These are phyloP conservation scores for Trichonephila clavipes DNA, from an alignment of 1,140 invertebrate species.

Conservation along the genomic window DNA sequence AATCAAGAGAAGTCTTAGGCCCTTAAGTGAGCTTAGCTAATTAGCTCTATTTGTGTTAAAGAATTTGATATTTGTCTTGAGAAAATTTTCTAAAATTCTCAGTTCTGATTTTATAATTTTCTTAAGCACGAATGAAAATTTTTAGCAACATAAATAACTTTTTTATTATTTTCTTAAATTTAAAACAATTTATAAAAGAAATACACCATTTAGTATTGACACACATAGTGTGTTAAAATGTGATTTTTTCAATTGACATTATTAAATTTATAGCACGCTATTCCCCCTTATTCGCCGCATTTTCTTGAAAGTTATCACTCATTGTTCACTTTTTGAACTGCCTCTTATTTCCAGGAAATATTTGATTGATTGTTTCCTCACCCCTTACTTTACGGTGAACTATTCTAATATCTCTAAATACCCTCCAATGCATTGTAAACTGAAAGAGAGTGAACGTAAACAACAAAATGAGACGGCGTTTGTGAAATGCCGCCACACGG, in stretches of 20 bases:
- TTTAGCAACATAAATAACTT: too few relatives aligned
- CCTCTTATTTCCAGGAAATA: neutral
- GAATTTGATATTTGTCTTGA: too few relatives aligned
- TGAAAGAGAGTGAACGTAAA: conserved; percentile 12
- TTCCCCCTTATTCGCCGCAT: neutral
- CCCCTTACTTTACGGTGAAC: neutral
- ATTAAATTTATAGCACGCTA: neutral
- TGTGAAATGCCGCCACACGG: conserved; percentile 54
- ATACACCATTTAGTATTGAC: too few relatives aligned
- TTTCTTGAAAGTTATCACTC: neutral
- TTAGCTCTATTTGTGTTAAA: too few relatives aligned
- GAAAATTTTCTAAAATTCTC: too few relatives aligned
- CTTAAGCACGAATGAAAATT: too few relatives aligned
- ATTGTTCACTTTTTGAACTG: neutral
- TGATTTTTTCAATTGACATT: neutral
- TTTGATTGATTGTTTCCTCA: neutral
- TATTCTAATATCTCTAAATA: conserved; percentile 17
- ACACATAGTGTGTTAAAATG: neutral
- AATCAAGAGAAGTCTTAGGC: too few relatives aligned
- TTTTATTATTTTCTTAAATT: too few relatives aligned
- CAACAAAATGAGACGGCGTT: conserved; percentile 33
- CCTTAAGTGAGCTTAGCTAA: too few relatives aligned
- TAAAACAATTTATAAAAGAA: too few relatives aligned
- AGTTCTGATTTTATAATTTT: too few relatives aligned
- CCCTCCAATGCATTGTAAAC: conserved; percentile 10